Conservation (phyloP, 2,888 invertebrate species). For the Schizaphis graminum region DNA sequence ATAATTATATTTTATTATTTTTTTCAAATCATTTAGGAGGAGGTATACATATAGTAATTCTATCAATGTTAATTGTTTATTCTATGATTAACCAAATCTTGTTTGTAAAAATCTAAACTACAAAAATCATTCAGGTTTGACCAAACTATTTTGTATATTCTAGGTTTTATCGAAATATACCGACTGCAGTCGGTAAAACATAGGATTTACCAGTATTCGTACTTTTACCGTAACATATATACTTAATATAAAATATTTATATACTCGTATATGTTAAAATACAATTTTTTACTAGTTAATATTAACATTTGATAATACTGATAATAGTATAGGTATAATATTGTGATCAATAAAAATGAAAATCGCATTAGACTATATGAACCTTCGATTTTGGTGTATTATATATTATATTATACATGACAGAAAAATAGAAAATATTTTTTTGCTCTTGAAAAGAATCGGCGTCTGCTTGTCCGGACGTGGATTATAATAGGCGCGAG, state of each 20-base stretch:
- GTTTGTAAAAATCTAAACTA: too few species aligned
- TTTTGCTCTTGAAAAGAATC: neutral
- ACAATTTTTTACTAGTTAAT: neutral
- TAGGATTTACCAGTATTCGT: too few species aligned
- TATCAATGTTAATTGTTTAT: too few species aligned
- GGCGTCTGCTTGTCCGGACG: conserved; percentile 27
- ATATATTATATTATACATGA: neutral
- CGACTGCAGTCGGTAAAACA: too few species aligned
- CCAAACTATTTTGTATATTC: too few species aligned
- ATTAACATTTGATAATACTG: neutral
- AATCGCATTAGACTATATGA: neutral
- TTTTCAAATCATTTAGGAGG: neutral
- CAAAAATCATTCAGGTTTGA: too few species aligned
- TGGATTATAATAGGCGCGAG: conserved; percentile 48
- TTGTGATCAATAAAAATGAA: neutral
- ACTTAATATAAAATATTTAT: neutral
- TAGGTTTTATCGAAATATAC: too few species aligned
- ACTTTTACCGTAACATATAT: neutral
- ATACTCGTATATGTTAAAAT: neutral
- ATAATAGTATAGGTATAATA: neutral
- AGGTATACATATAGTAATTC: neutral
- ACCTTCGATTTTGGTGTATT: neutral
- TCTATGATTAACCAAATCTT: too few species aligned
- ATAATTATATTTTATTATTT: neutral
- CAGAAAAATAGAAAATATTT: neutral